phyloP scores from a whole-genome alignment of 2,888 invertebrate genomes.

The Creontiades dilutus region DNA sequence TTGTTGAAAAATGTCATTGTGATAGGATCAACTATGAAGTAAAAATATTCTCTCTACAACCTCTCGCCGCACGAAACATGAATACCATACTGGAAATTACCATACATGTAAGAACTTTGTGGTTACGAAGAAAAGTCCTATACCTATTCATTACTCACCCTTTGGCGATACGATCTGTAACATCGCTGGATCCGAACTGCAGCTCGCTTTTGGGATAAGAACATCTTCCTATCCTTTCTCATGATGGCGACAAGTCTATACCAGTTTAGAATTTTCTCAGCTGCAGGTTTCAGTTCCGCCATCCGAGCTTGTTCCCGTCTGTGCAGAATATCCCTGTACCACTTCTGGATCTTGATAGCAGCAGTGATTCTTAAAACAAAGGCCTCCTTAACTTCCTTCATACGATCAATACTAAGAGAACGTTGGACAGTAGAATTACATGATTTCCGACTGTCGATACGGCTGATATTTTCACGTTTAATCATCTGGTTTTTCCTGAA shows the following conservation, averaged over 20 bases:
- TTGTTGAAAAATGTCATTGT: too few relatives aligned
- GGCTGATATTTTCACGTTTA: too few relatives aligned
- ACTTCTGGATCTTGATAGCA: conserved; percentile 78
- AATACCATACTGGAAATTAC: too few relatives aligned
- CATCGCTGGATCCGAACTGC: conserved; percentile 80
- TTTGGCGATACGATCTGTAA: conserved; percentile 77
- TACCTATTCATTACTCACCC: conserved; percentile 2
- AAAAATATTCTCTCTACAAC: too few relatives aligned
- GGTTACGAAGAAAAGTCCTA: too few relatives aligned
- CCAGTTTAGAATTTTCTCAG: too few relatives aligned
- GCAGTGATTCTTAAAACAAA: conserved; percentile 72
- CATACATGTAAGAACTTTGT: too few relatives aligned
- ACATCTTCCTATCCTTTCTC: not conserved
- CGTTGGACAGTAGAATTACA: conserved; percentile 8
- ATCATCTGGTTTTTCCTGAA: conserved; percentile 60
- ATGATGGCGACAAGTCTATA: not conserved
- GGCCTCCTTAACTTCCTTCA: not conserved
- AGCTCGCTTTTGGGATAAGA: not conserved
- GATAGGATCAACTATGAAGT: too few relatives aligned
- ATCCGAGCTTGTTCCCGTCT: not conserved
- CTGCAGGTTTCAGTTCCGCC: too few relatives aligned
- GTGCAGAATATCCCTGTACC: not conserved
- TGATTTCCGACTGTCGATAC: too few relatives aligned
- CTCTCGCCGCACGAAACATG: too few relatives aligned
- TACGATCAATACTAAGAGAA: conserved; percentile 71